Evolutionary conservation across 1,140 invertebrate species (phyloP).

Genomic region (Drosophila funebris): DNA sequence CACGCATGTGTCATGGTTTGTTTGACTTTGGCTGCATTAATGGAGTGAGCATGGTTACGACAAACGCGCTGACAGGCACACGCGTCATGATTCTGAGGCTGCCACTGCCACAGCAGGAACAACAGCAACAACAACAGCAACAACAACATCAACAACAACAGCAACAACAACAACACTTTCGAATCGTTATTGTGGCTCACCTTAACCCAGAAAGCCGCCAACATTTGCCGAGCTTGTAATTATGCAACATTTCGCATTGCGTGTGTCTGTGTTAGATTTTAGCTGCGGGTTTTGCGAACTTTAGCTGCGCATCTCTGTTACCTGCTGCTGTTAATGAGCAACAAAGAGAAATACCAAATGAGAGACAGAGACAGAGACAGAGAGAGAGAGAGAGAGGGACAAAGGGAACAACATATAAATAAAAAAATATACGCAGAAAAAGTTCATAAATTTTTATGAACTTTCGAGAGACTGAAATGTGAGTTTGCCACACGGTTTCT

Average conservation of each 20-base stretch:
- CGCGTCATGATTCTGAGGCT: conserved; percentile 5
- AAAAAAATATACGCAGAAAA: conserved; percentile 39
- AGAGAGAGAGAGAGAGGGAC: neutral
- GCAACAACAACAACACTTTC: no score
- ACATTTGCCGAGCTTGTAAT: conserved; percentile 45
- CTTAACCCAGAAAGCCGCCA: conserved; percentile 52
- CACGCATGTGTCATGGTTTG: conserved; percentile 42
- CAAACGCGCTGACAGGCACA: conserved; percentile 28
- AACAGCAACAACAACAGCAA: neutral
- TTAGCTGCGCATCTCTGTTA: neutral
- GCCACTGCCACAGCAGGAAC: neutral
- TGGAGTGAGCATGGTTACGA: conserved; percentile 41
- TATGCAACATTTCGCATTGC: conserved; percentile 69
- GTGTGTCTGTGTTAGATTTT: neutral
- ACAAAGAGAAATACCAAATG: conserved; percentile 1
- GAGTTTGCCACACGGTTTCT: neutral
- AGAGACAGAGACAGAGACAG: neutral
- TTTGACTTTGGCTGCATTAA: conserved; percentile 49
- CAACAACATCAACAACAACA: no score
- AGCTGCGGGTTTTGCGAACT: neutral
- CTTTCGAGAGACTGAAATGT: conserved; percentile 59
- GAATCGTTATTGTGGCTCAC: conserved; percentile 29
- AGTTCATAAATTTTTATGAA: conserved; percentile 76
- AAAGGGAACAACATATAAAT: conserved; percentile 36
- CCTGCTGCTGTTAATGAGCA: conserved; percentile 56